phyloP scores from a whole-genome alignment of 2,888 invertebrate species.

The Phasia obesa region DNA sequence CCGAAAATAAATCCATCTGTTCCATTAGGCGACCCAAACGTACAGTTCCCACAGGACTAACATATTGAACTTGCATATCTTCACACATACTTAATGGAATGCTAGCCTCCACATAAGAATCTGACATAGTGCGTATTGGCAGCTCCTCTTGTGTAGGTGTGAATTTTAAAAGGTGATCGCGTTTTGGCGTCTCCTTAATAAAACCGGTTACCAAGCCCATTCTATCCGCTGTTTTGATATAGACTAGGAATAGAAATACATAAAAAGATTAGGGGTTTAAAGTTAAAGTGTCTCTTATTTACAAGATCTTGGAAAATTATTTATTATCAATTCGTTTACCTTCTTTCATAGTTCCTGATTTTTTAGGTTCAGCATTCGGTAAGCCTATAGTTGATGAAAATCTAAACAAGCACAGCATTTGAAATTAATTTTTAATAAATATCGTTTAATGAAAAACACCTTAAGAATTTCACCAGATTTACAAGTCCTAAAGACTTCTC shows the following conservation, averaged over 20 bases:
- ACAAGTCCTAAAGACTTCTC: neutral
- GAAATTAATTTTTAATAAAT: neutral
- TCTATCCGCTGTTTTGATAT: slow-evolving; percentile 76
- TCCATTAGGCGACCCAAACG: slow-evolving; percentile 89
- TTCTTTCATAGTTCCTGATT: slow-evolving; percentile 64
- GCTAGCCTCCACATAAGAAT: slow-evolving; percentile 86
- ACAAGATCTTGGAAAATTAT: neutral
- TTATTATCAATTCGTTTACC: slow-evolving; percentile 18
- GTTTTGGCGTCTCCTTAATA: slow-evolving; percentile 77
- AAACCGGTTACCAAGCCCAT: slow-evolving; percentile 79
- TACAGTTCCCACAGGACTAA: slow-evolving; percentile 85
- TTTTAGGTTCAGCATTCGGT: slow-evolving; percentile 24
- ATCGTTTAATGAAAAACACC: neutral
- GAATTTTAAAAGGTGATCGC: slow-evolving; percentile 84
- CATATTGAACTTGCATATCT: slow-evolving; percentile 86
- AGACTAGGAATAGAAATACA: slow-evolving; percentile 29
- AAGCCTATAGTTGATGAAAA: slow-evolving; percentile 49
- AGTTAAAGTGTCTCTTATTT: neutral
- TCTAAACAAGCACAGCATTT: neutral
- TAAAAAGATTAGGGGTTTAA: neutral
- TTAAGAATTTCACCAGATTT: neutral
- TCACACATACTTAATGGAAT: slow-evolving; percentile 86
- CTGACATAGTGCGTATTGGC: slow-evolving; percentile 85
- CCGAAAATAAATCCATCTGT: slow-evolving; percentile 91
- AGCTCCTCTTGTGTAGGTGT: slow-evolving; percentile 85